Base-by-base conservation (phyloP, 2,888 invertebrate species). In the Trichopoda pennipes region DNA sequence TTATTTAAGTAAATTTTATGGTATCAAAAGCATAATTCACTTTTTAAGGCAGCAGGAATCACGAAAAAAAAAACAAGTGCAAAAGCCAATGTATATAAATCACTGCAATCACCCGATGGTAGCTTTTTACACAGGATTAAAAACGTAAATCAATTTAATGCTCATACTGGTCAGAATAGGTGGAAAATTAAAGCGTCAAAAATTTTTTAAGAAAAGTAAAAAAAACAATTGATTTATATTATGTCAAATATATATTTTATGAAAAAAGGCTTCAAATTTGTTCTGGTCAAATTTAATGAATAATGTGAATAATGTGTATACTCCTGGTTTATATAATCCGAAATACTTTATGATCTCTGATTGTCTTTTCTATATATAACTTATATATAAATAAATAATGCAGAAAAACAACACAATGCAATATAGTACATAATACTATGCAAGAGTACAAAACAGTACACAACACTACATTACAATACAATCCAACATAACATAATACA, bases 81-180 rank as follows among this genome's bases (percentile, higher is more conserved):
- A 35, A 21, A 47, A 51, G 64, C 56, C 51, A 72, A 58, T 63
- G 16, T 58, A 42, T 73, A 79, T 79, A 79, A 79, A 79, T 79
- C 79, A 79, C 79, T 55, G 66, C 73, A 68, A 79, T 74, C 79
- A 74, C 42, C 49, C 28, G 7, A 47, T 68, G 47, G 49, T 68
- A 61, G 55, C 53, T 60, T 73, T 76, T 70, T 60, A 63, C 51
- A 73, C 53, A 60, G 79, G 60, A 74, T 79, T 74, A 61, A 73
- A 72, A 61, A 56, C 68, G 74, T 74, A 74, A 79, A 79, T 79
- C 73, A 79, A 74, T 79, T 79, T 74, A 74, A 74, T 74, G 49
- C 73, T 32, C 68, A 68, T 79, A 79, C 73, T 68, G 73, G 73
- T 44, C 73, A 78, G 64, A 74, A 68, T 49, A 55, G 19, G 42